Evolutionary conservation across 1,140 invertebrate species (phyloP).

Genomic region (Mactra quadrangularis): DNA sequence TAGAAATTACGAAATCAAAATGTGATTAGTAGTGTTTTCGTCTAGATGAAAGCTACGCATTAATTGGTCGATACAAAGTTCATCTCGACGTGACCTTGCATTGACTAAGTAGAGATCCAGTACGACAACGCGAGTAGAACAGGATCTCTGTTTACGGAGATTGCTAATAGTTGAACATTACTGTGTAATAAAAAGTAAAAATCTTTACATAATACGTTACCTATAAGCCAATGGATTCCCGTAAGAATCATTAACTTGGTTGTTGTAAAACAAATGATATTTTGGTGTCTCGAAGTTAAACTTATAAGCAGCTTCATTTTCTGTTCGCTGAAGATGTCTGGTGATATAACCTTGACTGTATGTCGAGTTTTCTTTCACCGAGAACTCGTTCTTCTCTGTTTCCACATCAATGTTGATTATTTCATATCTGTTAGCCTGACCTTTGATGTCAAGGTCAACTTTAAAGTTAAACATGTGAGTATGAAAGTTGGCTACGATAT

Average conservation of each 20-base stretch:
- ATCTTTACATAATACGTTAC: too few species aligned
- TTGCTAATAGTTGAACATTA: too few species aligned
- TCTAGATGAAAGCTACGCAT: too few species aligned
- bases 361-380: slow-evolving; percentile 56
- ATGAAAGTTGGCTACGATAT: slow-evolving; percentile 68
- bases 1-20: too few species aligned
- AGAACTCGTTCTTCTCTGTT: slow-evolving; percentile 59
- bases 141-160: too few species aligned
- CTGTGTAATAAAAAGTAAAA: too few species aligned
- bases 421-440: slow-evolving; percentile 70
- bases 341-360: slow-evolving; percentile 51
- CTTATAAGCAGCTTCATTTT: slow-evolving; percentile 69
- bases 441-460: slow-evolving; percentile 71
- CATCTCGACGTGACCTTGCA: too few species aligned
- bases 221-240: slow-evolving; percentile 68
- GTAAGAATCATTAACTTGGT: slow-evolving; percentile 62
- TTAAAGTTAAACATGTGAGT: slow-evolving; percentile 76
- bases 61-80: too few species aligned
- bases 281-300: slow-evolving; percentile 74
- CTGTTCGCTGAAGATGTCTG: slow-evolving; percentile 60
- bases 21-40: too few species aligned
- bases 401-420: slow-evolving; percentile 66
- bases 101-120: too few species aligned
- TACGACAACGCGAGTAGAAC: too few species aligned
- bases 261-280: slow-evolving; percentile 75